Percentiles rank a stretch among this genome's conserved stretches.
phyloP scores from a whole-genome alignment of 2,113 vertebrate genomes.

The Tretioscincus oriximinensis region DNA sequence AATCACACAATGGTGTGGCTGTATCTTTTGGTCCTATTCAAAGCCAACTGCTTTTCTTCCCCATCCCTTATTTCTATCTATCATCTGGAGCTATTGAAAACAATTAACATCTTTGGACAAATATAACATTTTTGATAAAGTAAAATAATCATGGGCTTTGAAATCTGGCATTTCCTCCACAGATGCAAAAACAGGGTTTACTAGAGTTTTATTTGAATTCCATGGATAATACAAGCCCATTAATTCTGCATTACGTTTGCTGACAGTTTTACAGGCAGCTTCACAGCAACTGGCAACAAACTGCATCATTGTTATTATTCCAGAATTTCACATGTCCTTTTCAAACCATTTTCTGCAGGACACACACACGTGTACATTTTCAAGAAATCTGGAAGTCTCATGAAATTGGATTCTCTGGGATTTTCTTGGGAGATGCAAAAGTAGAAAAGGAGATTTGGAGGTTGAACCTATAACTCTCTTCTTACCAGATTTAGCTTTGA shows the following conservation, averaged over 20 bases:
- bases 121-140: neutral
- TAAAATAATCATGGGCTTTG: neutral
- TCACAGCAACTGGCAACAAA: neutral
- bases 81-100: neutral
- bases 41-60: neutral
- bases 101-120: neutral
- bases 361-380: neutral
- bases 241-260: neutral
- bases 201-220: neutral
- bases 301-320: neutral
- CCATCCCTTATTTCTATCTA: neutral
- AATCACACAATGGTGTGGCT: neutral
- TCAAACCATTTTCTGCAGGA: neutral
- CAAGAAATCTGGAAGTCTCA: neutral
- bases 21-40: neutral
- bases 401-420: neutral
- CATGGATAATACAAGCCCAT: neutral
- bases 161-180: neutral
- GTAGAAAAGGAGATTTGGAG: too few species aligned
- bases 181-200: too few species aligned
- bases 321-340: neutral
- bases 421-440: too few species aligned
- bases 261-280: neutral
- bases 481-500: too few species aligned
- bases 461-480: too few species aligned